These are phyloP conservation scores for Caenorhabditis doughertyi DNA, from an alignment of 2,888 invertebrate genomes.

Conservation along the genomic window DNA sequence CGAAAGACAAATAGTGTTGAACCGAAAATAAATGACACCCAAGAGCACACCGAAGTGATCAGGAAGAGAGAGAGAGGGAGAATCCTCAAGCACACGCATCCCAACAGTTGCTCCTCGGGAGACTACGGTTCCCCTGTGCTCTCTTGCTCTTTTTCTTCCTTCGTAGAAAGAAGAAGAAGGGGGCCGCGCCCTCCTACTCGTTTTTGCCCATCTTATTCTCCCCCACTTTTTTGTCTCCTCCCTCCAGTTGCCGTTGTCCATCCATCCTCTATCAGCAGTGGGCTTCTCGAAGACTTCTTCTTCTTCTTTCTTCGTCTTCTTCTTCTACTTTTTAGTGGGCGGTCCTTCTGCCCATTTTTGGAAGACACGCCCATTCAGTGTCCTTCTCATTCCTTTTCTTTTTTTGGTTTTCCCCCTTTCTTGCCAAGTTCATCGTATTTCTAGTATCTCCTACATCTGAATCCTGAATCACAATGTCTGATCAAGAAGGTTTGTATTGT, in stretches of 20 bases:
- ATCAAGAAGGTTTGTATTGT: constrained; percentile 62
- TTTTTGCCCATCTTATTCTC: constrained; percentile 39
- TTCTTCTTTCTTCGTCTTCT: constrained; percentile 20
- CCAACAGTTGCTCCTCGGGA: constrained; percentile 47
- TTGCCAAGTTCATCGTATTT: constrained; percentile 6
- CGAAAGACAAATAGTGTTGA: constrained; percentile 61
- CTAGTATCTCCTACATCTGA: not conserved
- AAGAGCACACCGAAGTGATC: constrained; percentile 61
- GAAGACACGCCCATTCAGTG: constrained; percentile 43
- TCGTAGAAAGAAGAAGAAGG: not conserved
- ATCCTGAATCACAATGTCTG: constrained; percentile 42
- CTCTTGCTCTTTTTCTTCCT: constrained; percentile 21
- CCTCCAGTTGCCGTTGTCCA: constrained; percentile 41
- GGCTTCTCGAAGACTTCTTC: constrained; percentile 24
- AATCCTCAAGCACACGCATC: constrained; percentile 3
- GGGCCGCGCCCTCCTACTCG: constrained; percentile 60
- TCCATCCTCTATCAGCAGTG: constrained; percentile 56
- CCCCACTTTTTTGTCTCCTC: constrained; percentile 20
- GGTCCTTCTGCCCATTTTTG: constrained; percentile 45
- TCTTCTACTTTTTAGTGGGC: constrained; percentile 43
- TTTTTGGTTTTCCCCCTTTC: constrained; percentile 26
- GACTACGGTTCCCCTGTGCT: constrained; percentile 45
- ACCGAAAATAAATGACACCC: constrained; percentile 63
- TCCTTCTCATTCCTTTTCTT: constrained; percentile 50
- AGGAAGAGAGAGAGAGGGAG: constrained; percentile 28